A percentile compares a stretch with the other conserved stretches of the same genome.
Evolutionary conservation across 2,113 vertebrate species (phyloP).

Genomic region (Gasterosteus nipponicus): DNA sequence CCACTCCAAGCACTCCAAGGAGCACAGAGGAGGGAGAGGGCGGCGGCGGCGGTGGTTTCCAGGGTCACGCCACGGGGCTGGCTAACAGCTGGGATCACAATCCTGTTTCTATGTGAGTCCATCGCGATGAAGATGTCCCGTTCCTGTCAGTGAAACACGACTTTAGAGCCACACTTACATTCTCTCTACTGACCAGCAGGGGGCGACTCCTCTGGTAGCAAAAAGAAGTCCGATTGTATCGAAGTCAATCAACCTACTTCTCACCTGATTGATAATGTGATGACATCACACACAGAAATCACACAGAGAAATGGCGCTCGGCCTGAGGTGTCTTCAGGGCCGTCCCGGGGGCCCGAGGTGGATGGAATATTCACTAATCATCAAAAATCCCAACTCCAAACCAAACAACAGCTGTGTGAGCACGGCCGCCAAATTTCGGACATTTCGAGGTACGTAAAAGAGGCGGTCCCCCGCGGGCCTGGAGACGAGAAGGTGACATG

Average conservation of each 20-base stretch:
- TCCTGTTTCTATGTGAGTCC: not conserved
- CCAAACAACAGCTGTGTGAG: slow-evolving; percentile 59
- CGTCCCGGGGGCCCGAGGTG: too few species aligned
- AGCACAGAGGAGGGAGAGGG: slow-evolving; percentile 46
- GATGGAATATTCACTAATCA: not conserved
- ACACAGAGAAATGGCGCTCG: not conserved
- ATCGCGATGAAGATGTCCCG: not conserved
- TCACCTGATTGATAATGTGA: not conserved
- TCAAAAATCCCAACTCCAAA: slow-evolving; percentile 48
- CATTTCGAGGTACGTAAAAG: slow-evolving; percentile 40
- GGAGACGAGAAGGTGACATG: slow-evolving; percentile 45
- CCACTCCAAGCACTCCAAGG: slow-evolving; percentile 64
- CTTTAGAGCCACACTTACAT: too few species aligned
- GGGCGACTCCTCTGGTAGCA: too few species aligned
- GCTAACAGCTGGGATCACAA: not conserved
- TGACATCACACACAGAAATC: not conserved
- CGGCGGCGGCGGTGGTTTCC: too few species aligned
- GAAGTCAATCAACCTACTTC: too few species aligned
- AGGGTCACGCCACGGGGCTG: too few species aligned
- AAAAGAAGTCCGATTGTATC: too few species aligned
- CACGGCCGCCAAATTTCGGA: slow-evolving; percentile 30
- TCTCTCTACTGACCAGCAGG: too few species aligned
- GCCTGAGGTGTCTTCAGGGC: too few species aligned
- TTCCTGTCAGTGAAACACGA: not conserved
- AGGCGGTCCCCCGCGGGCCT: slow-evolving; percentile 13